These are phyloP conservation scores for Neomonachus schauinslandi DNA, from an alignment of 2,113 vertebrate species.

Conservation along the genomic window DNA sequence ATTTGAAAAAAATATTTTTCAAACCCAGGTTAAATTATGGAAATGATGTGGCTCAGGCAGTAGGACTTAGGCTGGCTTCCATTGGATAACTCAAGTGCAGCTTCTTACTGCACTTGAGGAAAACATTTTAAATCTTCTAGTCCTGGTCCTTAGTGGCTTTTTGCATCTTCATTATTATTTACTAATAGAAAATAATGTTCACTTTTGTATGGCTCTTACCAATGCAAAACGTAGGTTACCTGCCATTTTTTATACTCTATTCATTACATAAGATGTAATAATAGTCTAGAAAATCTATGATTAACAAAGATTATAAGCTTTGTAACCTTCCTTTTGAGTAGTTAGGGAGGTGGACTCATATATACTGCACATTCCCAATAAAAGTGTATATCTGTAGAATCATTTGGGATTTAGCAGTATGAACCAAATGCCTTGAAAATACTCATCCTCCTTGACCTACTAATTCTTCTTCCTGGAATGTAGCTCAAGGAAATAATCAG, in stretches of 20 bases:
- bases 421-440: conserved; percentile 38
- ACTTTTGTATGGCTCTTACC: background rate
- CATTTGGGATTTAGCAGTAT: background rate
- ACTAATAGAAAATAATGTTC: background rate
- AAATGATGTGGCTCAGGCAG: background rate
- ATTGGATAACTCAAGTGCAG: background rate
- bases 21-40: background rate
- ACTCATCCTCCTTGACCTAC: background rate
- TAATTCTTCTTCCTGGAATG: conserved; percentile 29
- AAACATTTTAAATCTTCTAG: background rate
- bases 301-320: background rate
- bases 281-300: background rate
- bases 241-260: conserved; percentile 18
- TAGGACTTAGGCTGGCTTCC: background rate
- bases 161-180: conserved; percentile 51
- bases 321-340: background rate
- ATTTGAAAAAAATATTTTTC: background rate
- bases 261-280: background rate
- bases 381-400: background rate
- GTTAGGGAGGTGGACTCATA: background rate
- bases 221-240: background rate
- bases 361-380: background rate
- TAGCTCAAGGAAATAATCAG: conserved; percentile 37
- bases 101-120: background rate
- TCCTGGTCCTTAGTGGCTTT: background rate